Evolutionary conservation across 1,140 invertebrate species (phyloP).

Genomic region (Drosophila nannoptera): DNA sequence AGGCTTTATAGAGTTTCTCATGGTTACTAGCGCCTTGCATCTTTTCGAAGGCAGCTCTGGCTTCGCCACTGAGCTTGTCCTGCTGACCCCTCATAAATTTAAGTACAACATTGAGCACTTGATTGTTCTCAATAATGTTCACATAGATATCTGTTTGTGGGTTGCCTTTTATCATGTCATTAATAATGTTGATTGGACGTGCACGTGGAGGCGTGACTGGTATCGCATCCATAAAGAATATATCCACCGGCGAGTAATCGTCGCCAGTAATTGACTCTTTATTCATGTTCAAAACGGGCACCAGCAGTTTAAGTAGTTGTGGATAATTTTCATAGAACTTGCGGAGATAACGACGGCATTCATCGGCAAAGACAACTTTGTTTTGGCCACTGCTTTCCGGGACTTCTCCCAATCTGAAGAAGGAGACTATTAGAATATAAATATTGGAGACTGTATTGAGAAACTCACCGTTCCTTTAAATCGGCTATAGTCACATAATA

Average conservation of each 20-base stretch:
- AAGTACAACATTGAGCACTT: conserved; percentile 84
- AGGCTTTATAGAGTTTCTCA: conserved; percentile 87
- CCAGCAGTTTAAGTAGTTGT: conserved; percentile 84
- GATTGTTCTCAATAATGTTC: conserved; percentile 83
- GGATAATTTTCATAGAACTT: conserved; percentile 89
- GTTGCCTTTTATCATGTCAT: conserved; percentile 88
- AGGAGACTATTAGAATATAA: neutral
- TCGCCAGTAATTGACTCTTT: conserved; percentile 38
- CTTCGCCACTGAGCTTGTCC: conserved; percentile 79
- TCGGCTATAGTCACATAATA: conserved; percentile 79
- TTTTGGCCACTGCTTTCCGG: conserved; percentile 55
- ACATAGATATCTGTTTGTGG: conserved; percentile 89
- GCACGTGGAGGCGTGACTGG: conserved; percentile 92
- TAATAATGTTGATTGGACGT: conserved; percentile 87
- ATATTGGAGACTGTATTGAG: neutral
- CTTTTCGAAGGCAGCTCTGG: conserved; percentile 80
- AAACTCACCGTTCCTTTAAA: conserved; percentile 66
- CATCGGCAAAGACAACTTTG: conserved; percentile 81
- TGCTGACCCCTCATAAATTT: conserved; percentile 80
- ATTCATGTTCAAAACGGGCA: conserved; percentile 84
- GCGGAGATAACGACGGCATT: conserved; percentile 85
- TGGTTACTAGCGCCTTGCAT: conserved; percentile 82
- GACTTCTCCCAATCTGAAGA: conserved; percentile 37
- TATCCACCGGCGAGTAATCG: conserved; percentile 86
- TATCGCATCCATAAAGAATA: conserved; percentile 92